Evolutionary conservation across 2,797 vertebrate genomes (phyloP), one percentile per base, ranked within the genome.

Genomic region (Ptychadena robeensis): DNA sequence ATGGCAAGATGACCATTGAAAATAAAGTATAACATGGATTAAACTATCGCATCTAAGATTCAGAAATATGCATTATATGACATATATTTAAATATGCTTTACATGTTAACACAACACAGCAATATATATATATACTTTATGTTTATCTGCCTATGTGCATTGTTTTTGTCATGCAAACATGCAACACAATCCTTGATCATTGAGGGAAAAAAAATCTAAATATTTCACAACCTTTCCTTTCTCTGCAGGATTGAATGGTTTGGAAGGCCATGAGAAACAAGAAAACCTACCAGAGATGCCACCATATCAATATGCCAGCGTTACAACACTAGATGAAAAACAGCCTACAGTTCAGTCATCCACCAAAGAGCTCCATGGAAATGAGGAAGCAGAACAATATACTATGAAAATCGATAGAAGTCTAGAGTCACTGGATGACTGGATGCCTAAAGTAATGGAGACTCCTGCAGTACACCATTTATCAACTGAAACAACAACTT

Each of bases 191-290:
- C 12, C 8, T 32, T 59, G 53, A 22, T 40, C 59, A n/a, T n/a
- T n/a, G n/a, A n/a, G n/a, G n/a, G n/a, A n/a, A n/a, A n/a, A n/a
- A 53, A 22, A n/a, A 53, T 1, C 44, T 22, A 0, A 22, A 22
- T 4, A 22, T 10, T 18, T 30, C n/a, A n/a, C n/a, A n/a, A n/a
- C n/a, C n/a, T 1, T 48, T 72, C n/a, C 22, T 63, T 14, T 75
- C 63, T 66, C 53, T 38, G n/a, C 64, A 85, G 82, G 71, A 35
- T 34, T 80, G 35, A 63, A 10, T 74, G 64, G 28, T n/a, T 11
- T 53, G 18, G 53, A 37, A 35, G 4, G 27, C 1, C 28, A 68
- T 18, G 37, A 67, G 38, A 72, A 70, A 53, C 2, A 32, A 28
- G 27, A 80, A 25, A 48, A 18, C 9, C 32, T 34, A 34, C 66